Evolutionary conservation across 1,140 invertebrate genomes (phyloP), one percentile per base, ranked within the genome.

Genomic region (Ceratina australensis): DNA sequence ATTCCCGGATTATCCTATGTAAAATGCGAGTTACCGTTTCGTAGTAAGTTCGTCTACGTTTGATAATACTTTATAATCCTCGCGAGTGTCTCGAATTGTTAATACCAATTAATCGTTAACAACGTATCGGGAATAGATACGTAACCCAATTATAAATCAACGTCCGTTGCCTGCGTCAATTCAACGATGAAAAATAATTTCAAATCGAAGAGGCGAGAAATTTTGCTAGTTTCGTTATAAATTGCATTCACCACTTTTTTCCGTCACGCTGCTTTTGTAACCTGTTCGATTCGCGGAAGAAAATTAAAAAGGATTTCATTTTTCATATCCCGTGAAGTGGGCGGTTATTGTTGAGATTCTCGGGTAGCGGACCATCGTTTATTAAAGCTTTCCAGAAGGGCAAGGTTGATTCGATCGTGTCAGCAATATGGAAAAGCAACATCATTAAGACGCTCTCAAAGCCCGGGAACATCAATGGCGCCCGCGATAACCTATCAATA

Each of bases 401-500:
- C 7, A 3, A 13, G 22, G 7, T 49, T 12, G 20, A 8, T 24
- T n/a, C 16, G 22, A 4, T 0, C 50, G 26, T 26, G 26, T 68
- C 66, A 56, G 66, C 66, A 16, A 33, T 68, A 56, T 22, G 72
- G 18, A 49, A 57, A 42, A 24, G 33, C 64, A 75, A 59, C 50
- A 67, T 16, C 26, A 28, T 22, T 16, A 16, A 24, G 22, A 28
- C 18, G 18, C 22, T 16, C 24, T 13, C 7, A 59, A 22, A 0
- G 3, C 7, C 7, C n/a, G 59, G 12, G 42, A 61, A 16, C 10
- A 33, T 42, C 15, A 42, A 24, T 15, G 22, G 22, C 28, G 8
- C 16, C 20, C 22, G 5, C 56, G 69, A 63, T 68, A 26, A 3
- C 49, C 24, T 79, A 56, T 71, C 69, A 64, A 69, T 83, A 71